phyloP scores from a whole-genome alignment of 2,797 vertebrate species.

The Gymnopithys bicolor region DNA sequence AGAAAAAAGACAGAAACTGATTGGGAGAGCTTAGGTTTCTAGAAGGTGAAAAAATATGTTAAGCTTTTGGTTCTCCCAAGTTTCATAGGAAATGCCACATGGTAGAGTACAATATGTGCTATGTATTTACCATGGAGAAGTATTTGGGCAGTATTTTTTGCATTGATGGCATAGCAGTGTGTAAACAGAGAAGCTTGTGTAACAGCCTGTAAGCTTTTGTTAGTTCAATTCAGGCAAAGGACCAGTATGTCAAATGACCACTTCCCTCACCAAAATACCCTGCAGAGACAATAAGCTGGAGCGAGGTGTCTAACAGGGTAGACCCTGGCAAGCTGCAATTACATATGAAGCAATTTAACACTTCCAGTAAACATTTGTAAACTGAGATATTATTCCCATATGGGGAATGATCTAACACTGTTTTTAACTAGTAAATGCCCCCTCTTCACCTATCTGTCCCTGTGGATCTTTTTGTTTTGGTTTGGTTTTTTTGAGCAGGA shows the following conservation, averaged over 20 bases:
- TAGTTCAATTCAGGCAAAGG: background rate
- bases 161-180: background rate
- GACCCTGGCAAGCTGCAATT: background rate
- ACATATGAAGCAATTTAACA: background rate
- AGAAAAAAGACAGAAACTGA: background rate
- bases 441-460: background rate
- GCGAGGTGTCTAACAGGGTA: background rate
- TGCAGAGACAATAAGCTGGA: background rate
- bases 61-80: background rate
- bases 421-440: background rate
- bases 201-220: background rate
- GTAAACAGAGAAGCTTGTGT: background rate
- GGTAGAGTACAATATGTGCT: background rate
- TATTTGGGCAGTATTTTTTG: slow-evolving; percentile 42
- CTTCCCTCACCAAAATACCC: background rate
- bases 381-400: slow-evolving; percentile 4
- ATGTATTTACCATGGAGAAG: background rate
- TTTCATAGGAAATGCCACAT: background rate
- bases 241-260: background rate
- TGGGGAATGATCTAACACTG: background rate
- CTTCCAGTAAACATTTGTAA: background rate
- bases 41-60: slow-evolving; percentile 19
- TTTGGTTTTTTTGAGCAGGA: background rate
- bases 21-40: background rate
- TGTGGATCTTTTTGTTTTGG: background rate